A percentile compares a stretch with the other conserved stretches of the same genome.
Conservation (phyloP, 2,797 vertebrate genomes). For the Melanotaenia pygmaea region DNA sequence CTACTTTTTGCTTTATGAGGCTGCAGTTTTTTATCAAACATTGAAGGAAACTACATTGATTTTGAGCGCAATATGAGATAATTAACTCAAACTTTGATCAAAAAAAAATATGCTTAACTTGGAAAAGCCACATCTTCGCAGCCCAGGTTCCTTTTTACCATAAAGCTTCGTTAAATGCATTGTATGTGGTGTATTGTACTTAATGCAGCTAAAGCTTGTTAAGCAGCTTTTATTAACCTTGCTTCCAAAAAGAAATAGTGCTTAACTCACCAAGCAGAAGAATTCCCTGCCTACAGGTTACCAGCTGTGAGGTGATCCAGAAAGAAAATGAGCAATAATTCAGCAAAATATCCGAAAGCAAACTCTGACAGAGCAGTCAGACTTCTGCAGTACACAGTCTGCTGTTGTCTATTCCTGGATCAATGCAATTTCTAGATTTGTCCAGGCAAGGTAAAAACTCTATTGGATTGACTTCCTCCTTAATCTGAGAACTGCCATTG, state of each 20-base stretch:
- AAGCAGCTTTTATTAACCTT: neutral
- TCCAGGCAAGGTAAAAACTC: constrained; percentile 56
- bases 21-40: neutral
- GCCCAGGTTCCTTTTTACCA: neutral
- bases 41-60: neutral
- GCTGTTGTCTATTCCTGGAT: constrained; percentile 59
- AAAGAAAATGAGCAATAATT: constrained; percentile 16
- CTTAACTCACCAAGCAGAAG: constrained; percentile 65
- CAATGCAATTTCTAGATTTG: constrained; percentile 65
- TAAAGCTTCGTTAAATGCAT: neutral
- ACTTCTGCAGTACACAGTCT: constrained; percentile 5
- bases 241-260: neutral
- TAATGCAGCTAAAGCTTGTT: neutral
- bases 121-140: neutral
- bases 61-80: neutral
- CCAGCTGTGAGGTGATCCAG: constrained; percentile 35
- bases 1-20: neutral
- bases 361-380: constrained; percentile 16
- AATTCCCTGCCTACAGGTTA: constrained; percentile 33
- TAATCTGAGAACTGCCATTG: constrained; percentile 75
- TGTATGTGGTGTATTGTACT: neutral
- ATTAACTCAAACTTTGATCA: neutral
- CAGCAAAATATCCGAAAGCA: constrained; percentile 11
- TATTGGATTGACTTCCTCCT: constrained; percentile 78
- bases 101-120: neutral